Base-by-base conservation (phyloP, 2,113 vertebrate genomes). In the Speoplatyrhinus poulsoni region DNA sequence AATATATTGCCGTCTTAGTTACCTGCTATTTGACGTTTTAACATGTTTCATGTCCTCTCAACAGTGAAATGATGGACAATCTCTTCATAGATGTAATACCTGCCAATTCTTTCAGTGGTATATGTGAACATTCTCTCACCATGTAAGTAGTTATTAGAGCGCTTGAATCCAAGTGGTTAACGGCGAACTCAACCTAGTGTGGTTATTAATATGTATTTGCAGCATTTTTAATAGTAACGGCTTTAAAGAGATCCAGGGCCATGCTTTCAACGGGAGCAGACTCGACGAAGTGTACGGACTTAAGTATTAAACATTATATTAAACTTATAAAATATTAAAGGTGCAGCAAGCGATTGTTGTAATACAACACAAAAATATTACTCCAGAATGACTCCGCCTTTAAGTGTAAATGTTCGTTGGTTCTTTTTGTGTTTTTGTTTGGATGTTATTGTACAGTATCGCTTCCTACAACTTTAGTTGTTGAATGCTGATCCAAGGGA, bases 161-260 rank as follows among this genome's bases (percentile, higher is more conserved):
- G 46, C 32, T 62, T 19, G 12, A 16, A 48, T 12, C 11, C 10
- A 13, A 17, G 41, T 17, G 3, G 5, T n/a, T 13, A 33, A 65
- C 12, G 3, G 17, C 4, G 5, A 48, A 26, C 32, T 53, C 15
- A 52, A 32, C 12, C 12, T 16, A 3, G 5, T 57, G 19, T 46
- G 16, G 41, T 46, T 53, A 26, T 33, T 12, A 12, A 15, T 15
- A 52, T 52, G 12, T 33, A 10, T 9, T 69, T 76, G 32, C 62
- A 96, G 96, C 57, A 95, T 95, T 83, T 88, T 96, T n/a, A 95
- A 95, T 83, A 93, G 92, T 79, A 96, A 96, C 17, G 95, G 95
- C 9, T 93, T 97, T 77, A 95, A 88, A 72, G 92, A 90, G 70
- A 75, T 97, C 63, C 90, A 95, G 75, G 81, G 63, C 46, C 87